These are phyloP conservation scores for Eriocheir sinensis DNA, from an alignment of 1,140 invertebrate genomes.

Conservation along the genomic window DNA sequence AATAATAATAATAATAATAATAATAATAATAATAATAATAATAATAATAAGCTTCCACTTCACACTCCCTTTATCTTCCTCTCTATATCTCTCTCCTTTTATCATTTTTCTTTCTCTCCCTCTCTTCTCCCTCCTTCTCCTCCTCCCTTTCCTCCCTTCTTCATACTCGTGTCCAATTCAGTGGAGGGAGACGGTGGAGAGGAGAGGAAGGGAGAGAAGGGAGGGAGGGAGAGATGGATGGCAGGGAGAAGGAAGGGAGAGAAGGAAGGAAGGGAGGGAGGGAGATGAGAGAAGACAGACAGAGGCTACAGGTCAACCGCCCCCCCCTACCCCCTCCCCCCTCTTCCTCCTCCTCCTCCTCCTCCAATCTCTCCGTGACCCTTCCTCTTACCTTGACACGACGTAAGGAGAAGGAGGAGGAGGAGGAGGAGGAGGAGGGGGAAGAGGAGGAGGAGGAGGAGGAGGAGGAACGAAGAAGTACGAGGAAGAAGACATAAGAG, in stretches of 20 bases:
- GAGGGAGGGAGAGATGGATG: neutral
- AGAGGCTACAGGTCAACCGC: neutral
- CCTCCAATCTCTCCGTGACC: conserved; percentile 1
- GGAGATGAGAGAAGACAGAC: neutral
- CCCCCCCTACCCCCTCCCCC: no score
- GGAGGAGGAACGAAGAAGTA: neutral
- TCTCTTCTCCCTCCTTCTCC: neutral
- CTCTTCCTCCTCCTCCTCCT: neutral
- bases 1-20: neutral
- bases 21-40: conserved; percentile 7
- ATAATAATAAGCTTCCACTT: neutral
- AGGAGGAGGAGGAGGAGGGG: neutral
- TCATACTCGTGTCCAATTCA: neutral
- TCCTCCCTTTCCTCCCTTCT: neutral
- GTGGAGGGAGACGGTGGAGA: no score
- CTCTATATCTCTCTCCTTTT: conserved; percentile 24
- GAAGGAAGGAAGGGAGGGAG: no score
- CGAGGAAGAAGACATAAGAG: neutral
- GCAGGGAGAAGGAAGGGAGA: no score
- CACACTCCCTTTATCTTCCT: neutral
- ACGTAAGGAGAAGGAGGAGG: neutral
- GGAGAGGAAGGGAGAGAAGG: neutral
- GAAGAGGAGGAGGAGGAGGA: neutral
- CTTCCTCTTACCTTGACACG: neutral
- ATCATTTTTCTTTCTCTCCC: neutral